phyloP scores from a whole-genome alignment of 2,113 vertebrate genomes.

The Corythornis cristatus region DNA sequence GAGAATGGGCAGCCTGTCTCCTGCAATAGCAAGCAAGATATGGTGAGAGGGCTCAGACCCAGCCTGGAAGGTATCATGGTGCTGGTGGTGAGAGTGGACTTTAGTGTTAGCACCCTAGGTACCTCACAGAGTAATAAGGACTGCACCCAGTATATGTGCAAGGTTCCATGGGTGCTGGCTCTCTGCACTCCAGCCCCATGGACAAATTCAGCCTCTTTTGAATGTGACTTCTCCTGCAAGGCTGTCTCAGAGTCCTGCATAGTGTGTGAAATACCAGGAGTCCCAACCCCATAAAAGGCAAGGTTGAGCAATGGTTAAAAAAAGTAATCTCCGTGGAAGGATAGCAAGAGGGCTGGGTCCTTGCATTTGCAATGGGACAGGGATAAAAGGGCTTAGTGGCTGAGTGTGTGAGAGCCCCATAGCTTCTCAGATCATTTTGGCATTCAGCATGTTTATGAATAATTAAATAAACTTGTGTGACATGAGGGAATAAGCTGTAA shows the following conservation, averaged over 20 bases:
- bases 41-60: not conserved
- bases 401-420: conserved; percentile 53
- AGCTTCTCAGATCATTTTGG: conserved; percentile 67
- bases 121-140: not conserved
- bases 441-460: conserved; percentile 77
- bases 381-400: conserved; percentile 64
- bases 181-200: not conserved
- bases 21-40: not conserved
- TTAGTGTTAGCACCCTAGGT: not conserved
- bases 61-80: rapidly evolving
- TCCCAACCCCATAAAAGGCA: not conserved
- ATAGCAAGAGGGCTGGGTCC: not conserved
- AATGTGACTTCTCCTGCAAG: not conserved
- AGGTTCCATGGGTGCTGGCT: not conserved
- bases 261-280: not conserved
- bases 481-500: conserved; percentile 81
- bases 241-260: not conserved
- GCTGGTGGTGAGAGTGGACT: not conserved
- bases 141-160: not conserved
- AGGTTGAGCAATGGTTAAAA: not conserved
- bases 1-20: not conserved
- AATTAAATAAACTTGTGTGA: conserved; percentile 77
- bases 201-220: not conserved
- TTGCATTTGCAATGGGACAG: not conserved
- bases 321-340: not conserved